A percentile compares a stretch with the other conserved stretches of the same genome.
Evolutionary conservation across 2,888 invertebrate species (phyloP).

Genomic region (Cantharis lateralis): DNA sequence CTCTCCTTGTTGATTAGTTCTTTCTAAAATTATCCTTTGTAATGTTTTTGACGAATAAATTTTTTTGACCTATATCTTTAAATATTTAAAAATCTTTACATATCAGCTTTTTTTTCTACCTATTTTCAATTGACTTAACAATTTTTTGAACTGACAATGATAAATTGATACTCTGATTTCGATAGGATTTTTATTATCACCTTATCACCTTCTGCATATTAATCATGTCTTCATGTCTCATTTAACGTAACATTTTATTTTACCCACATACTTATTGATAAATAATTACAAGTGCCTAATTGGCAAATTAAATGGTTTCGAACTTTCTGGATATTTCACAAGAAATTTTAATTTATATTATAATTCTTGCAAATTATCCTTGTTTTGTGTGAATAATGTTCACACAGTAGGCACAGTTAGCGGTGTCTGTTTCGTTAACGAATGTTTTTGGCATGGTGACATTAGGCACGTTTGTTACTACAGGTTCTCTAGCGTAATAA

Average conservation of each 20-base stretch:
- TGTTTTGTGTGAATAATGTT: slow-evolving; percentile 5
- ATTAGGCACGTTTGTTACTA: slow-evolving; percentile 3
- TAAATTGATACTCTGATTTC: neutral
- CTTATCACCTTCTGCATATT: neutral
- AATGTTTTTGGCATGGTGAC: slow-evolving; percentile 4
- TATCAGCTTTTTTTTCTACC: neutral
- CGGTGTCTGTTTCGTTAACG: slow-evolving; percentile 3
- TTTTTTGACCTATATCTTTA: neutral
- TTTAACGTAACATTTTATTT: neutral
- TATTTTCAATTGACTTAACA: neutral
- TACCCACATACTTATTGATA: neutral
- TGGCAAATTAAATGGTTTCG: neutral
- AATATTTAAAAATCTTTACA: neutral
- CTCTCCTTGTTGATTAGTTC: slow-evolving; percentile 4
- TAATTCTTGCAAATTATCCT: neutral
- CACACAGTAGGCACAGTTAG: neutral
- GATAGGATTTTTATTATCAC: neutral
- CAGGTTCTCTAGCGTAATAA: neutral
- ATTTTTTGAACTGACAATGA: neutral
- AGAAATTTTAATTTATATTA: neutral
- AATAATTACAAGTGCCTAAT: neutral
- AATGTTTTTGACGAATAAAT: neutral
- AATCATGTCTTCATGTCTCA: neutral
- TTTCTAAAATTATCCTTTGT: neutral
- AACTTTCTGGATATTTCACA: neutral